Conservation (phyloP, 2,113 vertebrate species). For the Vidua macroura region DNA sequence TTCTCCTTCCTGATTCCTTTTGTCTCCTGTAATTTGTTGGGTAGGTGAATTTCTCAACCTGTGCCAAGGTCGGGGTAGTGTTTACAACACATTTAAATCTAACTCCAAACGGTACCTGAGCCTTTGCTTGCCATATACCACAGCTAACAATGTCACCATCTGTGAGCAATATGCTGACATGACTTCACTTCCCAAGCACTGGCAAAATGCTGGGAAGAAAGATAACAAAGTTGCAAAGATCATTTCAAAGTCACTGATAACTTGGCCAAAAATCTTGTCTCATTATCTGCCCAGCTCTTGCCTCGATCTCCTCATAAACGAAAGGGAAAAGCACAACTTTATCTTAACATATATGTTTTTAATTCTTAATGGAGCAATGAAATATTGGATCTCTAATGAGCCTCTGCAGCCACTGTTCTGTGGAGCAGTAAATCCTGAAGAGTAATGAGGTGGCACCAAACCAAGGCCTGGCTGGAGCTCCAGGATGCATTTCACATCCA, state of each 20-base stretch:
- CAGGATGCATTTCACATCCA: neutral
- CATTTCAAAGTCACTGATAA: neutral
- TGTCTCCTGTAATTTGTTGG: neutral
- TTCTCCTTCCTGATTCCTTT: neutral
- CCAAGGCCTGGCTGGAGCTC: neutral
- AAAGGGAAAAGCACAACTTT: neutral
- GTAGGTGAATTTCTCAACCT: neutral
- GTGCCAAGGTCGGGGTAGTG: neutral
- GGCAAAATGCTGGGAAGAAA: neutral
- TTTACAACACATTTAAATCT: neutral
- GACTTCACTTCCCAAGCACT: neutral
- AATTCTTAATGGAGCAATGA: neutral
- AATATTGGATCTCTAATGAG: neutral
- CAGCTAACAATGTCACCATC: slow-evolving; percentile 19
- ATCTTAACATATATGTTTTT: neutral
- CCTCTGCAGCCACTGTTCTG: neutral
- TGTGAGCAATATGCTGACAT: neutral
- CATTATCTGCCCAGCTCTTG: neutral
- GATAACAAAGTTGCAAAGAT: neutral
- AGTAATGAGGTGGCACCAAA: neutral
- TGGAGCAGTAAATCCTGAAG: neutral
- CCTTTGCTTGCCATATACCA: neutral
- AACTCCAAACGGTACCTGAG: neutral
- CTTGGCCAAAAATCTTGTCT: neutral
- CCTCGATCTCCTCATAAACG: neutral